Base-by-base conservation (phyloP, 2,113 vertebrate genomes). In the Sylvia atricapilla region DNA sequence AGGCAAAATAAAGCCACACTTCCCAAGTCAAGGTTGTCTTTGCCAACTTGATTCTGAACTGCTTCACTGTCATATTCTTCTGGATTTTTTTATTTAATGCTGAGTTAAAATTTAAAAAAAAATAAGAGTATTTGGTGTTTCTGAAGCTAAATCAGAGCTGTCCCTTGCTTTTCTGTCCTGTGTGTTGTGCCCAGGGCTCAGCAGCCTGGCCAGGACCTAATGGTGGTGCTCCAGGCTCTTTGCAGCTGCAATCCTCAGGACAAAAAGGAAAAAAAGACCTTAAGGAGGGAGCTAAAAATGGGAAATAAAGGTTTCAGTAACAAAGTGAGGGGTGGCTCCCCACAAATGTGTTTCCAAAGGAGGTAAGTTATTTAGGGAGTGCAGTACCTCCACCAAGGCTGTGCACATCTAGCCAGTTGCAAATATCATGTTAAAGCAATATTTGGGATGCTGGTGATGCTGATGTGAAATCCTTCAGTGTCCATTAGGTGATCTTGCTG, bases 1-100 rank as follows among this genome's bases (percentile, higher is more conserved):
- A 37, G 5, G 3, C 3, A 31, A 20, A 44, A 23, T 9, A 28
- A 67, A 63, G 25, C 31, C 20, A 24, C 3, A 0, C 3, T 62
- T 55, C 37, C 55, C 31, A 33, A 7, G 22, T 28, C 56, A 63
- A 49, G 66, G 15, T 9, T 5, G 6, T 59, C 60, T 74, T 41
- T 47, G 37, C 6, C 2, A 2, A 35, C 19, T 73, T n/a, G 9
- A 25, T 83, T 80, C 79, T 83, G 41, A 79, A 2, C 47, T 44
- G 19, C 35, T 69, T 79, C 18, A 11, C 41, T 41, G 15, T 41
- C 19, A 18, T 11, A 16, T 58, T 28, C 33, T 52, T 55, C 24
- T 53, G 39, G 27, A 27, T 28, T 67, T 70, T 75, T 59, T 63
- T 11, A 46, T 58, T 88, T 62, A 28, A 35, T 2, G 10, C 41